These are phyloP conservation scores for Circaetus gallicus DNA, from an alignment of 2,113 vertebrate species.

Conservation along the genomic window DNA sequence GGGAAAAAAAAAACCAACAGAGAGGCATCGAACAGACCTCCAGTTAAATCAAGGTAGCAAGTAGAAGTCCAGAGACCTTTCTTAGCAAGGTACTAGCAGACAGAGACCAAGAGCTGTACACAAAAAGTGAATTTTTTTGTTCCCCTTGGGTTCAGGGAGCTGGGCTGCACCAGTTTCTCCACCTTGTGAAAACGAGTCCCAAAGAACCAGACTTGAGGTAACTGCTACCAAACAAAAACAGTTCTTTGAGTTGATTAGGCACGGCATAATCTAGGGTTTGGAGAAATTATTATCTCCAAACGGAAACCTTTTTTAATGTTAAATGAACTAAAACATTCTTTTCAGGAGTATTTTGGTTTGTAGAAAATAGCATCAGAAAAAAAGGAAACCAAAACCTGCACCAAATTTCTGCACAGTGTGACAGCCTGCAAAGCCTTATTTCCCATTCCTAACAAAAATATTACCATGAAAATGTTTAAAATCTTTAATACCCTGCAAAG, in stretches of 20 bases:
- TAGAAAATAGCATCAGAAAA: background rate
- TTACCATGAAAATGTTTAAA: background rate
- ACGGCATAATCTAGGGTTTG: background rate
- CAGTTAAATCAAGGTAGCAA: background rate
- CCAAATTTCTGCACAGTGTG: background rate
- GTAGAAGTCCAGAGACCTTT: background rate
- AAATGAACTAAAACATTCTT: background rate
- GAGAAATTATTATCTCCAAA: background rate
- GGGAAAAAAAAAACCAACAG: no score
- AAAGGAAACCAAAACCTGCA: background rate
- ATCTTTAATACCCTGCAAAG: background rate
- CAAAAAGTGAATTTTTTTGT: background rate
- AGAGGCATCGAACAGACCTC: background rate
- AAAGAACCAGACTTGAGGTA: background rate
- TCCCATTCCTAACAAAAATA: background rate
- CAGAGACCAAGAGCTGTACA: background rate
- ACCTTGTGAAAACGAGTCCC: rapidly evolving
- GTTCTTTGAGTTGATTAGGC: background rate
- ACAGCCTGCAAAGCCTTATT: background rate
- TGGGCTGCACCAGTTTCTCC: background rate
- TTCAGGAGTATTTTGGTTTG: background rate
- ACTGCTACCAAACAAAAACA: background rate
- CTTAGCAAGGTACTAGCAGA: background rate
- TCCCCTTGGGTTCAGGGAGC: background rate
- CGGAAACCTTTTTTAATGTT: background rate